A percentile compares a stretch with the other conserved stretches of the same genome.
Evolutionary conservation across 2,797 vertebrate genomes (phyloP).

Genomic region (Sebastes minor): DNA sequence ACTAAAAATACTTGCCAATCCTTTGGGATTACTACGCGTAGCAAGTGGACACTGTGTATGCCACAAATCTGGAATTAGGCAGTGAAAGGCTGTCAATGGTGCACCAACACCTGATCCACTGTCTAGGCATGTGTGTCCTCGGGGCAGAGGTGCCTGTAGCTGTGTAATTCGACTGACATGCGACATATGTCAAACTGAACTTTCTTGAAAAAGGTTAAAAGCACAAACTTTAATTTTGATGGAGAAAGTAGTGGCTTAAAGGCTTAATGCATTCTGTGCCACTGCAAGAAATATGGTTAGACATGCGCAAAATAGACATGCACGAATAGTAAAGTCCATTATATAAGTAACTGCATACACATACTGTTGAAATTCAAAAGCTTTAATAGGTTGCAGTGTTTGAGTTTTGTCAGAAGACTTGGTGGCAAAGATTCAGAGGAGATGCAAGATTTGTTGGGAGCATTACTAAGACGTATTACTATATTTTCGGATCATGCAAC

Average conservation of each 20-base stretch:
- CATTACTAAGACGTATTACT: background rate
- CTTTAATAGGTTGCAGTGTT: background rate
- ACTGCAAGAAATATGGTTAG: background rate
- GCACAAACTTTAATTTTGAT: background rate
- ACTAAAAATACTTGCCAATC: constrained; percentile 84
- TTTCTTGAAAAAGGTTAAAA: background rate
- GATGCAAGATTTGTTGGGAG: background rate
- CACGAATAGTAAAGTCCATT: background rate
- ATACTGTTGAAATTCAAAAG: background rate
- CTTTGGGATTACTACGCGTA: constrained; percentile 80
- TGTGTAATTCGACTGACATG: constrained; percentile 5
- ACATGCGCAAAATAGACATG: background rate
- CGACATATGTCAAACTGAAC: constrained; percentile 4
- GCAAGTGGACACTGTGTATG: constrained; percentile 77
- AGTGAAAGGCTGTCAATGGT: constrained; percentile 71
- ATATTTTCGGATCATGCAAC: background rate
- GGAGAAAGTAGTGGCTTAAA: background rate
- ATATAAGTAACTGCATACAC: background rate
- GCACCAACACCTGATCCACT: constrained; percentile 68
- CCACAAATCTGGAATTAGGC: constrained; percentile 79
- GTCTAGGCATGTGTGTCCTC: constrained; percentile 44
- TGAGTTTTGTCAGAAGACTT: background rate
- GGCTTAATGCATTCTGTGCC: background rate
- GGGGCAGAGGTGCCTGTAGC: constrained; percentile 34
- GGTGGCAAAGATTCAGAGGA: background rate